phyloP scores from a whole-genome alignment of 2,888 invertebrate genomes.

The Heliconius ismenius region DNA sequence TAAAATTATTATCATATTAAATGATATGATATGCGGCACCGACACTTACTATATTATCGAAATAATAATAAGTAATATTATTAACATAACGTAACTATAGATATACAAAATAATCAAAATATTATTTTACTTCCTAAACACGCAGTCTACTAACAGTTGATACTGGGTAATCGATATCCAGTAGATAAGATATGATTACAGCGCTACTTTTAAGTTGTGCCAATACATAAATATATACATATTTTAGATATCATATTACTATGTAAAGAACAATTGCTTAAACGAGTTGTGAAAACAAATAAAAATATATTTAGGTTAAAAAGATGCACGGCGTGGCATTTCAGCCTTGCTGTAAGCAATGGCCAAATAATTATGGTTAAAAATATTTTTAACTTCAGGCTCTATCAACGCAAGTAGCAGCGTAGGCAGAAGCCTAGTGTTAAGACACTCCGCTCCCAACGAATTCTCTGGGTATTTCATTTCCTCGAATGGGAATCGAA shows the following conservation, averaged over 20 bases:
- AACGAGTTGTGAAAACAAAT: background rate
- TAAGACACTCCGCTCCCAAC: no score
- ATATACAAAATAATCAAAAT: background rate
- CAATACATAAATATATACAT: background rate
- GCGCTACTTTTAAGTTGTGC: constrained; percentile 1
- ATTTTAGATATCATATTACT: background rate
- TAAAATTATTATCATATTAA: no score
- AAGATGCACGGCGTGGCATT: background rate
- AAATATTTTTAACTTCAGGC: no score
- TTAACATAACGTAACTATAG: background rate
- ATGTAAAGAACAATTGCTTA: background rate
- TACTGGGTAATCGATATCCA: constrained; percentile 31
- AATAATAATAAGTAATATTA: background rate
- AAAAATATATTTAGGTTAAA: background rate
- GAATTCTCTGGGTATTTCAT: no score
- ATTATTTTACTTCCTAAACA: constrained; percentile 22
- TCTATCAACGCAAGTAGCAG: background rate
- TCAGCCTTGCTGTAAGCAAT: no score
- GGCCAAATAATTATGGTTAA: no score
- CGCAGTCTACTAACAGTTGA: constrained; percentile 18
- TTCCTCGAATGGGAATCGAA: no score
- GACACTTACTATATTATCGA: background rate
- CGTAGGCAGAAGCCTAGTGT: no score
- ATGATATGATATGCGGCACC: no score
- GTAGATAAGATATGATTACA: constrained; percentile 37